A percentile compares a stretch with the other conserved stretches of the same genome.
Evolutionary conservation across 2,888 invertebrate genomes (phyloP).

Genomic region (Gymnocheta viridis): DNA sequence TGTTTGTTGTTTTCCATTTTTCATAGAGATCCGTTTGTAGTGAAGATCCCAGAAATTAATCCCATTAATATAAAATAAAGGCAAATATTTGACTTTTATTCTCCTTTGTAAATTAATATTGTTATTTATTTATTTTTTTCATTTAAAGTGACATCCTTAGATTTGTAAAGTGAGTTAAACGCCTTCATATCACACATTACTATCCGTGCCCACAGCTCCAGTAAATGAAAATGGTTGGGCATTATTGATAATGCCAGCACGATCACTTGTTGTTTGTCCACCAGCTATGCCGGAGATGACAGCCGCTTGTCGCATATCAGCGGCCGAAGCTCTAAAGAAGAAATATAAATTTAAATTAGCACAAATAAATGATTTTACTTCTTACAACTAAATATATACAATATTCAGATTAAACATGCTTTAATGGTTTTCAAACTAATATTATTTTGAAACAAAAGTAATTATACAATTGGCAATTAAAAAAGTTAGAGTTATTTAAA

Average conservation of each 20-base stretch:
- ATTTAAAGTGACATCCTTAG: constrained; percentile 44
- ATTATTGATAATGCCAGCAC: constrained; percentile 90
- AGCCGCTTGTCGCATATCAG: constrained; percentile 90
- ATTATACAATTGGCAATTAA: background rate
- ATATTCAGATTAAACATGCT: constrained; percentile 36
- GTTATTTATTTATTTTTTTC: constrained; percentile 20
- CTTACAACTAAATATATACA: background rate
- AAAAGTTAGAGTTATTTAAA: background rate
- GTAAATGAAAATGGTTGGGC: constrained; percentile 91
- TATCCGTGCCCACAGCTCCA: constrained; percentile 86
- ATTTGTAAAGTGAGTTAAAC: constrained; percentile 21
- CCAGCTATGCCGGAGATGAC: constrained; percentile 77
- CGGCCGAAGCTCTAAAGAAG: constrained; percentile 87
- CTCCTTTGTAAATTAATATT: constrained; percentile 54
- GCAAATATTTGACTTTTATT: constrained; percentile 60
- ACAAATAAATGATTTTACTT: background rate
- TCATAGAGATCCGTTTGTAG: constrained; percentile 1
- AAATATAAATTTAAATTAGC: constrained; percentile 32
- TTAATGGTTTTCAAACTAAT: background rate
- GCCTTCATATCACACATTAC: constrained; percentile 84
- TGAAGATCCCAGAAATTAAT: background rate
- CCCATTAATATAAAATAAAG: constrained; percentile 37
- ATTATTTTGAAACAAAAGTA: background rate
- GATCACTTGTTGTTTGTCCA: constrained; percentile 84
- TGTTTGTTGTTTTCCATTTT: background rate